Evolutionary conservation across 2,888 invertebrate species (phyloP), one percentile per base, ranked within the genome.

Genomic region (Emmelina monodactyla): DNA sequence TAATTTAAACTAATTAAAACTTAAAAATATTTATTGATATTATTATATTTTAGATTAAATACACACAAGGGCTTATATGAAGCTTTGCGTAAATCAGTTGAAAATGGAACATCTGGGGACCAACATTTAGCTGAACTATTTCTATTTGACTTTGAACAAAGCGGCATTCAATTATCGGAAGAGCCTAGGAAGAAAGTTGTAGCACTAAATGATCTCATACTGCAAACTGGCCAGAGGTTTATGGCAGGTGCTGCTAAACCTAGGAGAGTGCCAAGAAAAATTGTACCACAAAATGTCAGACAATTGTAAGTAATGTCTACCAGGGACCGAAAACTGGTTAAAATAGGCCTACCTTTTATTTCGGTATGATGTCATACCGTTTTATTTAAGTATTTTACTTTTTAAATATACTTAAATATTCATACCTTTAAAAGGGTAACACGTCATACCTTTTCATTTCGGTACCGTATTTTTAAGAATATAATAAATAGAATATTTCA

Each of bases 91-190:
- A 60, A 83, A 38, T 91, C 92, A 0, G 85, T 90, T 0, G 75
- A 83, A 38, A 70, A 83, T 2, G 91, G 90, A 1, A 96, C 97
- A 49, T 84, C 85, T 0, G 87, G 92, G 0, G 98, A 99, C 60
- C 72, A 87, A 37, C 91, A 96, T 58, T 91, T 98, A 1, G 88
- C 92, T 0, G 84, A 89, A 50, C 75, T 99, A 31, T 97, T 99
- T 64, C 76, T 97, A 4, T 94, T 95, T 61, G 98, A 99, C 68
- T 99, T 99, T 69, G 97, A 99, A 60, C 96, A 97, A 63, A 92
- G 94, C 59, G 99, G 98, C 2, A 98, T 99, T 40, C 97, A 99
- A 63, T 78, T 99, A 38, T 85, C 88, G 6, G 90, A 93, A 42
- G 69, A 78, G 0, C 85, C 88, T 29, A 80, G 94, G 14, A 66